Base-by-base conservation (phyloP, 2,797 vertebrate species). In the Phoebastria nigripes region DNA sequence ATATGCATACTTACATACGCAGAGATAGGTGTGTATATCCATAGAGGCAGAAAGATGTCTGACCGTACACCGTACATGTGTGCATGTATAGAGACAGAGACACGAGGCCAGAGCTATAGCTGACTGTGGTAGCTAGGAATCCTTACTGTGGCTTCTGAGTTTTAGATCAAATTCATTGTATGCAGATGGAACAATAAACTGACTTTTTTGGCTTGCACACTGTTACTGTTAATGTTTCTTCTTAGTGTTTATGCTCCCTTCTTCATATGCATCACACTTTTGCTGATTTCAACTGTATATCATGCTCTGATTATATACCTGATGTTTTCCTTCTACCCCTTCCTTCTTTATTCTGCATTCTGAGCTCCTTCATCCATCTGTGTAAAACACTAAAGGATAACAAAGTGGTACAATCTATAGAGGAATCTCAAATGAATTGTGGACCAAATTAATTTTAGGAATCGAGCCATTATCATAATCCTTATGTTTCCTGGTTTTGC, bases 1-100 rank as follows among this genome's bases (percentile, higher is more conserved):
- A 3, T 14, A 46, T 37, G 12, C 28, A 9, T 39, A 11, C 18
- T 87, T 7, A 42, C 12, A 29, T 20, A 11, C 33, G 49, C 19
- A 76, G 77, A 56, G 25, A 5, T 22, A 49, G 8, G 11, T 56
- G 5, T 22, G 19, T 47, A 8, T 89, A 17, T 52, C 70, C 29
- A 21, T 12, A 76, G 51, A 54, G 56, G 15, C 22, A 77, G 52
- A 56, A 82, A 19, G 33, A 18, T 56, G 17, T 59, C 66, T 67
- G 65, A 9, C 65, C 19, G 24, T 28, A 28, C 15, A 49, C 12
- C 1, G 1, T 25, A 49, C 1, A 1, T 11, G 5, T 41, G 11
- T 74, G 37, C 5, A 6, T 31, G 37, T 52, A 11, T 5, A 66
- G 51, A 76, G 41, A 33, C 14, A 62, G n/a, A 56, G 41, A 15